Conservation (phyloP, 1,140 invertebrate species). For the Zophobas morio region DNA sequence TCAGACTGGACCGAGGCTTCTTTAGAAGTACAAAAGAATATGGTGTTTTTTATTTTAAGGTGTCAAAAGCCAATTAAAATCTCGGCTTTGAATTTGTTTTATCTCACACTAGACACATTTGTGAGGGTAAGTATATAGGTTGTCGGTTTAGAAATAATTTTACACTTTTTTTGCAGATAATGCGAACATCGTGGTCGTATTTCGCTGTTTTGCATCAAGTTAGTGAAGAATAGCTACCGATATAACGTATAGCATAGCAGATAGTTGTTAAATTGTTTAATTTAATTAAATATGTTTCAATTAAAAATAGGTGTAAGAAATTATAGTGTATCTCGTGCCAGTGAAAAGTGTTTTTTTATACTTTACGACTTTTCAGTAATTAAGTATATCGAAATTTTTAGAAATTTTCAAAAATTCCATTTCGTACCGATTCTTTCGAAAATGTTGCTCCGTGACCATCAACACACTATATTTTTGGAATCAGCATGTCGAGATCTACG, state of each 20-base stretch:
- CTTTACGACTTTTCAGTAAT: too few relatives aligned
- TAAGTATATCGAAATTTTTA: too few relatives aligned
- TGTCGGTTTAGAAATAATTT: neutral
- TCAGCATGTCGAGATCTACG: too few relatives aligned
- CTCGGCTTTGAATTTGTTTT: constrained; percentile 9
- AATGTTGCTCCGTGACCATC: too few relatives aligned
- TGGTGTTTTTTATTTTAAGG: neutral
- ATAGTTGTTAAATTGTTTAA: neutral
- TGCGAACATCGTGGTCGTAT: neutral
- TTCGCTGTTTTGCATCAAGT: constrained; percentile 1
- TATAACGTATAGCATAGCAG: neutral
- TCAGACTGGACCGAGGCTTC: neutral
- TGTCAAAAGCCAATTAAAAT: neutral
- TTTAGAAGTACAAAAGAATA: neutral
- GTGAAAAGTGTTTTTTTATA: too few relatives aligned
- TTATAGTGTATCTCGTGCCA: too few relatives aligned
- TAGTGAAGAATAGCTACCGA: neutral
- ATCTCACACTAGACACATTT: neutral
- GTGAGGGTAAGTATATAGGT: neutral
- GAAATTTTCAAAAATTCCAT: too few relatives aligned
- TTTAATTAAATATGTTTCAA: too few relatives aligned
- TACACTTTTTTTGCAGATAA: neutral
- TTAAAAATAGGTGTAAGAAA: too few relatives aligned
- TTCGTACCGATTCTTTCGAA: too few relatives aligned
- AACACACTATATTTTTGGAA: too few relatives aligned